Evolutionary conservation across 2,113 vertebrate species (phyloP).

Genomic region (Sisor rabdophorus): DNA sequence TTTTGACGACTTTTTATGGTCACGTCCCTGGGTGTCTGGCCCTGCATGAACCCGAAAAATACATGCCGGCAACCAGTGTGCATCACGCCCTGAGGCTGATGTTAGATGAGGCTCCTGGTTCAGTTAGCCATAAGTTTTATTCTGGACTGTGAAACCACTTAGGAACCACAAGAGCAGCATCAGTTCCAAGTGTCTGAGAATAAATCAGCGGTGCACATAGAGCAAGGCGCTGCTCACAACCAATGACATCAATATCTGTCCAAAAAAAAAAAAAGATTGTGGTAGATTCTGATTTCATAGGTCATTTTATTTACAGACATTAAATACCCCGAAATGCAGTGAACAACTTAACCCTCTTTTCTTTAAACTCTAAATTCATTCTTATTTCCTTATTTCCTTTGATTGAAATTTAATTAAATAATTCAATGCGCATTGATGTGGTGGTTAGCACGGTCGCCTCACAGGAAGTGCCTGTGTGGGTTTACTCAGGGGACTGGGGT

Average conservation of each 20-base stretch:
- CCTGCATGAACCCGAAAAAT: constrained; percentile 13
- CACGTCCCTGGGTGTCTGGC: constrained; percentile 21
- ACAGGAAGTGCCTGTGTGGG: too few species aligned
- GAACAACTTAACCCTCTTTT: not conserved
- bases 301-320: not conserved
- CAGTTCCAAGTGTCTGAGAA: constrained; percentile 46
- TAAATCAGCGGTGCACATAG: constrained; percentile 32
- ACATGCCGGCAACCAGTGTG: constrained; percentile 52
- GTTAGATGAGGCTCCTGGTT: constrained; percentile 59
- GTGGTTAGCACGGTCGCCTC: too few species aligned
- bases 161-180: constrained; percentile 52
- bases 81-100: constrained; percentile 50
- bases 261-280: constrained; percentile 23
- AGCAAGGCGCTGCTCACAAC: constrained; percentile 25
- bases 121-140: constrained; percentile 56
- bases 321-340: not conserved
- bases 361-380: too few species aligned
- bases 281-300: constrained; percentile 21
- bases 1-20: constrained; percentile 18
- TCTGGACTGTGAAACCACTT: constrained; percentile 57
- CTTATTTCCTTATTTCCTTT: too few species aligned
- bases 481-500: too few species aligned
- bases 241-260: constrained; percentile 55
- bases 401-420: too few species aligned
- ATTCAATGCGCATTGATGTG: too few species aligned